phyloP scores from a whole-genome alignment of 2,888 invertebrate genomes.

The Chesias legatella region DNA sequence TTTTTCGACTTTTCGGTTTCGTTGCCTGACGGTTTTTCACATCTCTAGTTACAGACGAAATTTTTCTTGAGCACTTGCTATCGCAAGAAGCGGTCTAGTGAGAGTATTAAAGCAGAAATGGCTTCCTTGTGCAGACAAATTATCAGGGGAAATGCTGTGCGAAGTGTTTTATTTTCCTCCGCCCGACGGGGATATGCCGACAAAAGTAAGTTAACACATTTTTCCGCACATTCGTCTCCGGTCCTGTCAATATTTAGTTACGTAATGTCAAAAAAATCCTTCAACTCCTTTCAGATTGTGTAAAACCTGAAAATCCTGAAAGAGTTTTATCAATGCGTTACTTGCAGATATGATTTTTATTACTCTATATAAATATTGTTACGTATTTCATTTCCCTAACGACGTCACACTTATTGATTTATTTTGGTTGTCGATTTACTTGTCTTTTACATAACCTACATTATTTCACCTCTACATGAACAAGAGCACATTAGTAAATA shows the following conservation, averaged over 20 bases:
- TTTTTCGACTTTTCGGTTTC: neutral
- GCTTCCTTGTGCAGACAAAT: constrained; percentile 88
- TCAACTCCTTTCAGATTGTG: constrained; percentile 7
- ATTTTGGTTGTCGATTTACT: too few relatives aligned
- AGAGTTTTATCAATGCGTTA: constrained; percentile 1
- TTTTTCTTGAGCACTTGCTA: constrained; percentile 58
- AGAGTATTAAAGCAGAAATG: constrained; percentile 79
- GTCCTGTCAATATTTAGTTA: constrained; percentile 68
- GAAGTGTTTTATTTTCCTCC: constrained; percentile 82
- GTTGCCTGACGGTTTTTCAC: constrained; percentile 13
- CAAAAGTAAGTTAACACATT: constrained; percentile 80
- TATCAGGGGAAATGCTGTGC: constrained; percentile 82
- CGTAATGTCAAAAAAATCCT: constrained; percentile 71
- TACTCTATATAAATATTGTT: too few relatives aligned
- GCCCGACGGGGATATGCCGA: constrained; percentile 81
- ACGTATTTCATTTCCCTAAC: too few relatives aligned
- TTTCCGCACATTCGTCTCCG: constrained; percentile 33
- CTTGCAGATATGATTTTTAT: too few relatives aligned
- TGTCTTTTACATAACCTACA: too few relatives aligned
- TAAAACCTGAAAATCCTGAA: constrained; percentile 5
- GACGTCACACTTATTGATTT: too few relatives aligned
- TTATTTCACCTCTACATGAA: too few relatives aligned
- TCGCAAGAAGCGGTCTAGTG: constrained; percentile 74
- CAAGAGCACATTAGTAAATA: too few relatives aligned
- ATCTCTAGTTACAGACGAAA: constrained; percentile 33